Percentiles rank a stretch among this genome's conserved stretches.
Conservation (phyloP, 2,888 invertebrate genomes). For the Gibbula magus region DNA sequence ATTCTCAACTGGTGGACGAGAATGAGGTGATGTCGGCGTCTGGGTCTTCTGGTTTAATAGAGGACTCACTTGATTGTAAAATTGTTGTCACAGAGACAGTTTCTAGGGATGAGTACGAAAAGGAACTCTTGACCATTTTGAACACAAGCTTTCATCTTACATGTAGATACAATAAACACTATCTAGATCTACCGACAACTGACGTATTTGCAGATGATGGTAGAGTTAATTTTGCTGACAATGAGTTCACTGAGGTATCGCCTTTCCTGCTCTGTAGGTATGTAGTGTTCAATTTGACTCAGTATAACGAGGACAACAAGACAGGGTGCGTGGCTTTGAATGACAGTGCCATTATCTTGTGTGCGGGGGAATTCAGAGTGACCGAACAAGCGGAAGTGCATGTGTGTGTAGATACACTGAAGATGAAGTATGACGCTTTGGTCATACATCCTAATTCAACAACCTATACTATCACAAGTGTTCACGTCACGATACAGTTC, state of each 20-base stretch:
- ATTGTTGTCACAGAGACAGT: too few species aligned
- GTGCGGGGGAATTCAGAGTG: background rate
- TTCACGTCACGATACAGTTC: background rate
- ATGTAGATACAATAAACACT: background rate
- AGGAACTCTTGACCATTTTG: too few species aligned
- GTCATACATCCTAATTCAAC: too few species aligned
- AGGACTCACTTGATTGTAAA: too few species aligned
- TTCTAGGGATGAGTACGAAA: too few species aligned
- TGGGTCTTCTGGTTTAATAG: too few species aligned
- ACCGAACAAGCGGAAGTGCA: background rate
- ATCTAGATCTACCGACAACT: background rate
- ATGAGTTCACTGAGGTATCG: background rate
- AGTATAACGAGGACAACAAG: background rate
- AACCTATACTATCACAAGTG: background rate
- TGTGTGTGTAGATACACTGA: background rate
- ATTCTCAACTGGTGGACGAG: background rate
- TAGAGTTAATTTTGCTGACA: too few species aligned
- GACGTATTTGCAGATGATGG: too few species aligned
- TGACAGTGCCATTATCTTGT: background rate
- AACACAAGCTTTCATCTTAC: background rate
- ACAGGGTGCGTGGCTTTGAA: background rate
- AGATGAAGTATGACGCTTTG: background rate
- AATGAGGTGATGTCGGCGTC: too few species aligned
- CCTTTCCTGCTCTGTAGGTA: background rate
- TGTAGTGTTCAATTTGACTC: background rate